A percentile compares a stretch with the other conserved stretches of the same genome.
Evolutionary conservation across 2,888 invertebrate genomes (phyloP).

Genomic region (Chrysomela aeneicollis): DNA sequence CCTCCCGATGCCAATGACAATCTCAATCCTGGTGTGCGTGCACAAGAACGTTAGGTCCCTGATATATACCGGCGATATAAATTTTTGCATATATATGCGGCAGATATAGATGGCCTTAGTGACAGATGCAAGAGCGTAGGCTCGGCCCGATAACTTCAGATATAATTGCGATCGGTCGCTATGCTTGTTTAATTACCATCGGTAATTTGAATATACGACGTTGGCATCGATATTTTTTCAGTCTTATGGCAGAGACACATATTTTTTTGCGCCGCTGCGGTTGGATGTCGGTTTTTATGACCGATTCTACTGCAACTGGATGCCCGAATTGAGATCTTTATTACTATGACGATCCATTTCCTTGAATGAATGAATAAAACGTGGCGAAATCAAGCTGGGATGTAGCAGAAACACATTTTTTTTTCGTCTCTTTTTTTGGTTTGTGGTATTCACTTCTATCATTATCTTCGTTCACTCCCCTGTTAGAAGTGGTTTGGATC

Average conservation of each 20-base stretch:
- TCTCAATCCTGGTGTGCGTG: slow-evolving; percentile 27
- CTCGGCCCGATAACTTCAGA: slow-evolving; percentile 41
- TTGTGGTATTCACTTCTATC: too few relatives aligned
- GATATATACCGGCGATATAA: slow-evolving; percentile 30
- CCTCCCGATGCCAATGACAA: slow-evolving; percentile 23
- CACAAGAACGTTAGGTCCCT: slow-evolving; percentile 25
- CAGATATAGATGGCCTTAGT: slow-evolving; percentile 18
- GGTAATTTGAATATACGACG: slow-evolving; percentile 50
- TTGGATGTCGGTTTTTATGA: not conserved
- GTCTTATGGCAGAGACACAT: slow-evolving; percentile 20
- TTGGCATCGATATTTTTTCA: slow-evolving; percentile 43
- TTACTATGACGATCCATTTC: too few relatives aligned
- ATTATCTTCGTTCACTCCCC: too few relatives aligned
- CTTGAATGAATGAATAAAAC: not conserved
- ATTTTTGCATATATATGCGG: slow-evolving; percentile 28
- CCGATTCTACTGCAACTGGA: slow-evolving; percentile 4
- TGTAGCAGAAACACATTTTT: too few relatives aligned
- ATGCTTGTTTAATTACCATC: slow-evolving; percentile 49
- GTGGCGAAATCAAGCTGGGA: too few relatives aligned
- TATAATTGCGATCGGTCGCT: slow-evolving; percentile 47
- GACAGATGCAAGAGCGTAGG: slow-evolving; percentile 23
- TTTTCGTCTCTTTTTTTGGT: too few relatives aligned
- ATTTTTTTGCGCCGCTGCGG: not conserved
- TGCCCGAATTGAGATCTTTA: not conserved
- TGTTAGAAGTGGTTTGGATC: too few relatives aligned